These are phyloP conservation scores for Xanthorhoe spadicearia DNA, from an alignment of 2,888 invertebrate species.

Conservation along the genomic window DNA sequence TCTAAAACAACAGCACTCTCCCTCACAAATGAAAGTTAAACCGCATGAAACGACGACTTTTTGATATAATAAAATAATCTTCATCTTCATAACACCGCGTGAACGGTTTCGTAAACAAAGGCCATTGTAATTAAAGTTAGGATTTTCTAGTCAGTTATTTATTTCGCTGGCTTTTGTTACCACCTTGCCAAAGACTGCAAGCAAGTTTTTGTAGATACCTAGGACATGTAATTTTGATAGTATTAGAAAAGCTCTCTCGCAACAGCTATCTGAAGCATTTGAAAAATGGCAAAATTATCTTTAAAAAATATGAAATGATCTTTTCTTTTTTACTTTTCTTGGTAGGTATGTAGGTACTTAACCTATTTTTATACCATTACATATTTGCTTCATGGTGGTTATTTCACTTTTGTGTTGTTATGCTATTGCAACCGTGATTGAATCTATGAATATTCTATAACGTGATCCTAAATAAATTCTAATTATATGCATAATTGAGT, in stretches of 20 bases:
- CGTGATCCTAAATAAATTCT: slow-evolving; percentile 24
- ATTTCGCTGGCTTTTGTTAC: slow-evolving; percentile 9
- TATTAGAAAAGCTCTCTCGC: too few species aligned
- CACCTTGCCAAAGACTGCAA: not conserved
- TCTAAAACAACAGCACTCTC: slow-evolving; percentile 1
- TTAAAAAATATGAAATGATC: too few species aligned
- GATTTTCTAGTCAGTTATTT: slow-evolving; percentile 41
- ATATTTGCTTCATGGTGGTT: too few species aligned
- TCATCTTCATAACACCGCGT: slow-evolving; percentile 35
- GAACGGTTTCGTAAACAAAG: slow-evolving; percentile 53
- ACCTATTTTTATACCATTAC: too few species aligned
- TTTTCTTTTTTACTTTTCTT: too few species aligned
- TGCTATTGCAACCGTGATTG: not conserved
- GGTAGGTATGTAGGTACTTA: too few species aligned
- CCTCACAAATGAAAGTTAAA: slow-evolving; percentile 24
- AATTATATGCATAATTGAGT: slow-evolving; percentile 31
- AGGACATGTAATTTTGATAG: too few species aligned
- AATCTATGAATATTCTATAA: slow-evolving; percentile 12
- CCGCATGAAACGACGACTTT: slow-evolving; percentile 6
- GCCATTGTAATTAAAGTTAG: slow-evolving; percentile 60
- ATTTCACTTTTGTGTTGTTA: not conserved
- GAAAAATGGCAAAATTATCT: not conserved
- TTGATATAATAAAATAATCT: slow-evolving; percentile 16
- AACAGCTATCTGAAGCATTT: not conserved
- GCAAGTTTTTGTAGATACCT: not conserved